phyloP scores from a whole-genome alignment of 2,797 vertebrate genomes.

The Leptoclinus maculatus region DNA sequence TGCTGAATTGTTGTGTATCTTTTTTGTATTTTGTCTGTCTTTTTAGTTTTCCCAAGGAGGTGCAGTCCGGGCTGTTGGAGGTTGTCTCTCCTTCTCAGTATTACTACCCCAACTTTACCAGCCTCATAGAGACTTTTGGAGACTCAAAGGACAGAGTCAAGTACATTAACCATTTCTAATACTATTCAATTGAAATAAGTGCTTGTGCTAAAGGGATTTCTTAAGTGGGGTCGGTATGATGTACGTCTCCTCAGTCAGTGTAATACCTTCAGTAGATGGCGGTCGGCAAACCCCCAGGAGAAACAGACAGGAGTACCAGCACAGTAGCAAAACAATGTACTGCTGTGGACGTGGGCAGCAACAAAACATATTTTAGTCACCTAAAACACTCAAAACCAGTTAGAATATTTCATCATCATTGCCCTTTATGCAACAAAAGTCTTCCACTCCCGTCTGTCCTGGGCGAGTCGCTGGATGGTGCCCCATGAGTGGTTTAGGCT shows the following conservation, averaged over 20 bases:
- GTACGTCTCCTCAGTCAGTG: background rate
- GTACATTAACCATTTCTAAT: constrained; percentile 29
- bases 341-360: background rate
- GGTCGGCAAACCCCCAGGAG: background rate
- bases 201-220: background rate
- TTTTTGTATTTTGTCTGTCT: background rate
- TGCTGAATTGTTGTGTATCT: background rate
- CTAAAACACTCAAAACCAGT: too few species aligned
- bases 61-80: constrained; percentile 88
- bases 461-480: too few species aligned
- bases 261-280: background rate
- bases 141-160: constrained; percentile 84
- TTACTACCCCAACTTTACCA: constrained; percentile 87
- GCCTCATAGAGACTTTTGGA: constrained; percentile 80
- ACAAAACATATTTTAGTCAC: too few species aligned
- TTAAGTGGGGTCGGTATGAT: background rate
- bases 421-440: too few species aligned
- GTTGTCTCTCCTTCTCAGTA: constrained; percentile 87
- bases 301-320: background rate
- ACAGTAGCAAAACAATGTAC: background rate
- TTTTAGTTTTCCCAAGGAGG: constrained; percentile 76
- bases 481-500: too few species aligned
- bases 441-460: too few species aligned
- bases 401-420: too few species aligned
- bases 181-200: background rate